Base-by-base conservation (phyloP, 2,797 vertebrate genomes). In the Cirrhinus molitorella region DNA sequence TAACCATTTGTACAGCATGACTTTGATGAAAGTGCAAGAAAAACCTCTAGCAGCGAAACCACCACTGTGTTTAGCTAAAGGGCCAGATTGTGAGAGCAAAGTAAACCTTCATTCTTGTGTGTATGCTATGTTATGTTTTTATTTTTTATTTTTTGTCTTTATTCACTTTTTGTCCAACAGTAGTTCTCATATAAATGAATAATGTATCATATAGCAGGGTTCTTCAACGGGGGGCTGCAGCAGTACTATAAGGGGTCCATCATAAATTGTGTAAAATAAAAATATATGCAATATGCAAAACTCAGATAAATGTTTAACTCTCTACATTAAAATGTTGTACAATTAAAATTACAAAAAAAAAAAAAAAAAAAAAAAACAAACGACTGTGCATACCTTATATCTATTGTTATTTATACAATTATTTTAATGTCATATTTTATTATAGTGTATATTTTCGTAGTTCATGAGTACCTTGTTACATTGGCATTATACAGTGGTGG, bases 1-100 rank as follows among this genome's bases (percentile, higher is more conserved):
- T 37, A 70, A 78, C 80, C 74, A 83, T 88, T 85, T 90, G 83
- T 90, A 81, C 82, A 80, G 85, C n/a, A 19, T 84, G 83, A 87
- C 85, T 63, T 47, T 87, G 89, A 92, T 88, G 84, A 88, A 88
- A 87, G 81, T 86, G 61, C 73, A 79, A 82, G 82, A 74, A 90
- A 90, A 67, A 87, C 85, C 83, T 81, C 81, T 89, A 65, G 85
- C 73, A 74, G 81, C 68, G 85, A 87, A 84, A 83, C 59, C 51
- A 84, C 79, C 86, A 86, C 66, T 31, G 84, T 91, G 65, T 74
- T 84, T 83, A 74, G 85, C 55, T 85, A 77, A 85, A 71, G 83
- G 59, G 80, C 53, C 13, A 77, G 66, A 85, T 61, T 74, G 43
- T 73, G 21, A 66, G 70, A 68, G 70, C n/a, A 77, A 71, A 25